Base-by-base conservation (phyloP, 2,113 vertebrate species). In the Mesocricetus auratus region DNA sequence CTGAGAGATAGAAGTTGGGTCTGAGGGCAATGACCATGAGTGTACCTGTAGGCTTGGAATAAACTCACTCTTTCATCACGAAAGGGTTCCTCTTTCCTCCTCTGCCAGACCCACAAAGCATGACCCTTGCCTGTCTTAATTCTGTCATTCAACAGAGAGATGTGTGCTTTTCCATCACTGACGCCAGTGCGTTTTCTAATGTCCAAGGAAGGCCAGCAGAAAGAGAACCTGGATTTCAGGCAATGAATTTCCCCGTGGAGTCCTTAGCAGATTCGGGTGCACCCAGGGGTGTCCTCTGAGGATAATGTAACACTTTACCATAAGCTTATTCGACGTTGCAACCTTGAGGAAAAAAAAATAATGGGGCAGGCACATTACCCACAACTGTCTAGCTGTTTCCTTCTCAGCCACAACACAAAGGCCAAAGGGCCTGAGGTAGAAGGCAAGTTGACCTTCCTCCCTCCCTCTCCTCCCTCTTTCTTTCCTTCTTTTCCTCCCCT, bases 251-350 rank as follows among this genome's bases (percentile, higher is more conserved):
- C 74, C 89, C 62, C 0, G 86, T 96, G 93, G 96, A 96, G 82
- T 68, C 73, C 86, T 97, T 89, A 91, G 95, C 91, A 94, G 86
- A 60, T 89, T 92, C 91, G 91, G 90, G 82, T 91, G 87, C 71
- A 96, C 85, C 33, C 90, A 90, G 85, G 47, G 90, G 94, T 93
- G 92, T 97, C 93, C 95, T 97, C 66, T 95, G 94, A 91, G 96
- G 91, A 73, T 83, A 95, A 93, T 94, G 92, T 94, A 96, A 96
- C 77, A 93, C 91, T 97, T 94, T 96, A 85, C 93, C 68, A 69
- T n/a, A 91, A 97, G 96, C 94, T 97, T 96, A 94, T 89, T 95
- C 66, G 92, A 94, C 42, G 88, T 95, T 97, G 94, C 90, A 96
- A 97, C 95, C 94, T 95, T 96, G 93, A 95, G 86, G 94, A 96